These are phyloP conservation scores for Macrotus californicus DNA, from an alignment of 2,113 vertebrate genomes.

Conservation along the genomic window DNA sequence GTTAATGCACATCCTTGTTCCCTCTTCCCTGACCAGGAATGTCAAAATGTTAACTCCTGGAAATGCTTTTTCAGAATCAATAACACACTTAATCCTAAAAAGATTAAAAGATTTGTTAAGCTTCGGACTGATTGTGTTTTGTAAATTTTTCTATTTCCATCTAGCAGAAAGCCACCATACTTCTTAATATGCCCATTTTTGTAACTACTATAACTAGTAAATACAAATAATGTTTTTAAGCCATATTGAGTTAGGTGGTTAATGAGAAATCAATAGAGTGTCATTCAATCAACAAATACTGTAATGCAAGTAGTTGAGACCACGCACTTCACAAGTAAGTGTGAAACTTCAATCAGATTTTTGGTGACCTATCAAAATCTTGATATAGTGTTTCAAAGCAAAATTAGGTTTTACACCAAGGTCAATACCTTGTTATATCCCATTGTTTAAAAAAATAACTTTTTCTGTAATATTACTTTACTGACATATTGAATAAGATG, in stretches of 20 bases:
- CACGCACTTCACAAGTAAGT: not conserved
- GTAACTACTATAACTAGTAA: not conserved
- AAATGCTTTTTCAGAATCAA: not conserved
- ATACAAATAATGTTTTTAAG: not conserved
- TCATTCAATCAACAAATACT: not conserved
- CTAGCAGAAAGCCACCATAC: not conserved
- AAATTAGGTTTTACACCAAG: not conserved
- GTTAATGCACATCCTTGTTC: not conserved
- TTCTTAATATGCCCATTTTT: not conserved
- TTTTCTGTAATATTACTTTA: not conserved
- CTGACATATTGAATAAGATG: not conserved
- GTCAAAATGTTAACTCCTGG: constrained; percentile 46
- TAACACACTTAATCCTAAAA: not conserved
- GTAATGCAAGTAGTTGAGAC: not conserved
- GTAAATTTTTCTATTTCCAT: not conserved
- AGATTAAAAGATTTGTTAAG: not conserved
- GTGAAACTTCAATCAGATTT: not conserved
- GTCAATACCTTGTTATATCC: not conserved
- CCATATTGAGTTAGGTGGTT: not conserved
- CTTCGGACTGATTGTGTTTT: not conserved
- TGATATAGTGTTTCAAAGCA: not conserved
- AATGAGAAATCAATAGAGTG: not conserved
- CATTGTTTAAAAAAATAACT: not conserved
- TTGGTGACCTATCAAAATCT: not conserved
- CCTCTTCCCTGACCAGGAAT: not conserved